Conservation (phyloP, 2,113 vertebrate species). For the Tichodroma muraria region DNA sequence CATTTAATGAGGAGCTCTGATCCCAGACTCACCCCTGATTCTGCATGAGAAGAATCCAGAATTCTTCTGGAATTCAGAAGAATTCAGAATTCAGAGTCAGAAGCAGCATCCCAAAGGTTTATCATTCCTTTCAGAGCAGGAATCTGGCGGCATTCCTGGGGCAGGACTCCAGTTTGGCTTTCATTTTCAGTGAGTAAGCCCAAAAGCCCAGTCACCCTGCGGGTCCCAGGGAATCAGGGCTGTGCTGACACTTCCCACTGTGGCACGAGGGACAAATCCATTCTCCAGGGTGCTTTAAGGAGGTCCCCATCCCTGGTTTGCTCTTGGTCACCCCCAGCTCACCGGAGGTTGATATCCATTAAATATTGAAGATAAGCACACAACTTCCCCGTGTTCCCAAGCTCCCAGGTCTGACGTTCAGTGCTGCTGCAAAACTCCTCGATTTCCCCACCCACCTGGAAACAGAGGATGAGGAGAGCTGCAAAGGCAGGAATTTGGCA, state of each 20-base stretch:
- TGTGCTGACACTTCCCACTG: neutral
- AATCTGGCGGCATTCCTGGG: neutral
- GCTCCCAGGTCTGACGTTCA: neutral
- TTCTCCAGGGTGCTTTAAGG: neutral
- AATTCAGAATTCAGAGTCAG: too few relatives aligned
- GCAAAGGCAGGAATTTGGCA: neutral
- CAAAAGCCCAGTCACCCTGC: neutral
- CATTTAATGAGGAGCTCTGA: neutral
- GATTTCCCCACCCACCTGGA: neutral
- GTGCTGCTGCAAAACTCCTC: neutral
- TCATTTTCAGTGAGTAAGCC: neutral
- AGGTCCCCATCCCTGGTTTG: neutral
- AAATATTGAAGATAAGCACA: neutral
- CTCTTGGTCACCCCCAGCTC: neutral
- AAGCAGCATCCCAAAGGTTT: slow-evolving; percentile 33
- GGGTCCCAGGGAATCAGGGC: neutral
- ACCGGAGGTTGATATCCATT: neutral
- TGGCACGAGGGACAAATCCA: neutral
- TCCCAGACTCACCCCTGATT: neutral
- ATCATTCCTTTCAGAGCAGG: slow-evolving; percentile 16
- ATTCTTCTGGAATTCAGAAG: too few relatives aligned
- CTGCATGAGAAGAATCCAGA: too few relatives aligned
- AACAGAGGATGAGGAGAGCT: neutral
- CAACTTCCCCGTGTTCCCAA: neutral
- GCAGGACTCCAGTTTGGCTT: slow-evolving; percentile 27